phyloP scores from a whole-genome alignment of 2,797 vertebrate species.

The Galagoides demidoff region DNA sequence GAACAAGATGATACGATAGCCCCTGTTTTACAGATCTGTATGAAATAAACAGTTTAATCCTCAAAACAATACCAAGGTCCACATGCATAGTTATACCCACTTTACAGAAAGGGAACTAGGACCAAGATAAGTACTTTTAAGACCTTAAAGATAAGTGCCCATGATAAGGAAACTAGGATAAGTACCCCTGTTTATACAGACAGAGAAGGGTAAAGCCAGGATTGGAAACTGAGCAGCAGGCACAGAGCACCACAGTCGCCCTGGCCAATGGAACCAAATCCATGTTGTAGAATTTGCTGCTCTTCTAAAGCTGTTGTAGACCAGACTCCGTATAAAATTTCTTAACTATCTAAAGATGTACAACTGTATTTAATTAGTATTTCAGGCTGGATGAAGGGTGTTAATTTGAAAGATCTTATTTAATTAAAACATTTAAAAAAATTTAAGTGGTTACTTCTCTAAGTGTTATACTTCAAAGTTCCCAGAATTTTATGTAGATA shows the following conservation, averaged over 20 bases:
- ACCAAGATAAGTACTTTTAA: too few species aligned
- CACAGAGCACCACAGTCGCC: accelerated
- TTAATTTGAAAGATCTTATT: not conserved
- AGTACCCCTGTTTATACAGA: not conserved
- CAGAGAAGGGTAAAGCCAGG: not conserved
- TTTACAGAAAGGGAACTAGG: not conserved
- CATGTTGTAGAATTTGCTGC: not conserved
- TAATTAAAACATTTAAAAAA: not conserved
- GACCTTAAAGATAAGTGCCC: too few species aligned
- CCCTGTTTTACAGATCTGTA: not conserved
- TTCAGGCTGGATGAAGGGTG: not conserved
- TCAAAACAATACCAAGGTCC: not conserved
- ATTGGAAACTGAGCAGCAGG: not conserved
- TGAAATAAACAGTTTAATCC: not conserved
- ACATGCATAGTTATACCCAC: not conserved
- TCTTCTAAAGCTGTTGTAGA: not conserved
- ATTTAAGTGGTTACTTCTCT: not conserved
- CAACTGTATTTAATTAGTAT: not conserved
- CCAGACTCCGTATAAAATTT: not conserved
- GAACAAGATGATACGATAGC: not conserved
- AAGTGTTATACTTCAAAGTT: not conserved
- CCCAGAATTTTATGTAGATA: not conserved
- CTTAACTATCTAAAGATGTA: not conserved
- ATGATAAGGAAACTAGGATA: not conserved
- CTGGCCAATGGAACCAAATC: not conserved